Evolutionary conservation across 1,140 invertebrate genomes (phyloP), one percentile per base, ranked within the genome.

Genomic region (Drosophila seguyi): DNA sequence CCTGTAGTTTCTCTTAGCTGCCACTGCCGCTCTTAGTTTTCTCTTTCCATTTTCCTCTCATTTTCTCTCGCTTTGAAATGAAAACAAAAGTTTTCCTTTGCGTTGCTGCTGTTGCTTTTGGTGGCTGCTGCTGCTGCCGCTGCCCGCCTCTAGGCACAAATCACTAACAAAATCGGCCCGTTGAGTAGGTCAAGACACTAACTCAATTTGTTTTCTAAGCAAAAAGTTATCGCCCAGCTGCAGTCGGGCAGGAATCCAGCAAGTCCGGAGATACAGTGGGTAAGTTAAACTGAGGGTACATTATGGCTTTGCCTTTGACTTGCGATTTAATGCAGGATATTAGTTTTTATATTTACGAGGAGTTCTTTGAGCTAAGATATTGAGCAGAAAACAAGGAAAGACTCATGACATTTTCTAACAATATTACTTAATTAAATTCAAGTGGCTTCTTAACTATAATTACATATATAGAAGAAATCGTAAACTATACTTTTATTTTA

Each of bases 181-280:
- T 86, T 86, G 81, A 86, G 82, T 69, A 85, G 82, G 83, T 87
- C 82, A 86, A 75, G 83, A 87, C 67, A 75, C 79, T 87, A 79
- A 82, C 75, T 82, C 65, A 82, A 82, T 86, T 79, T 66, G 65
- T 29, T 61, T 67, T 81, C 68, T 66, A 55, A 61, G 82, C 78
- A 61, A 78, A 76, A 78, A 73, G 48, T 68, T 77, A 67, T 61
- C 47, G 68, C 48, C 53, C 59, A 60, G 60, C 16, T 60, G 36
- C 38, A 59, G 45, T 75, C 41, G 25, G 42, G 27, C 11, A 18
- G 16, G 22, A 60, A 65, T 60, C 18, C 13, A 20, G 29, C 20
- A 36, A 48, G 20, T 18, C 25, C 18, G 18, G n/a, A 53, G 59
- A 25, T 27, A 60, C 29, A 58, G 53, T 58, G 52, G 45, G 58